Conservation (phyloP, 2,113 vertebrate species). For the Colinus virginianus region DNA sequence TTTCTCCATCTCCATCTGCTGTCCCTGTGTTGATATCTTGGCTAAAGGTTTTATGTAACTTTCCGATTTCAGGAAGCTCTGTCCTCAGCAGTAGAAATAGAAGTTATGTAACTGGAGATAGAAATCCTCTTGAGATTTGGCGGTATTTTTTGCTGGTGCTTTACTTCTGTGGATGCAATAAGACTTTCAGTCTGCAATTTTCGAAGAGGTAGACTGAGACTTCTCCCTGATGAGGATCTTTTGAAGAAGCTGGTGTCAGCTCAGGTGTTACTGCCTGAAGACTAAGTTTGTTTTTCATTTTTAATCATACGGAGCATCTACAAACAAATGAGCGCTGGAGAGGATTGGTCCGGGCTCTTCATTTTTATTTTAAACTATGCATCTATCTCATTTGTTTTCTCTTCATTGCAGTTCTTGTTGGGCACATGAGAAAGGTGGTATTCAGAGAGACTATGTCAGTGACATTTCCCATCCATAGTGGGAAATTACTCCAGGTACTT, state of each 20-base stretch:
- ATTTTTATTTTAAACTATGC: not conserved
- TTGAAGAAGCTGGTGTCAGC: not conserved
- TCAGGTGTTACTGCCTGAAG: not conserved
- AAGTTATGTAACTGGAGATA: not conserved
- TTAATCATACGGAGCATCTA: not conserved
- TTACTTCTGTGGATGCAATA: not conserved
- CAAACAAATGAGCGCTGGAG: not conserved
- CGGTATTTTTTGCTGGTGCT: not conserved
- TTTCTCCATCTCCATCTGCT: conserved; percentile 18
- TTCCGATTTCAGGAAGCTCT: not conserved
- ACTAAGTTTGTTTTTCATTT: not conserved
- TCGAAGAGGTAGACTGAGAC: not conserved
- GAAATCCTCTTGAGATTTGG: not conserved
- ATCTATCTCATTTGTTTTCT: not conserved
- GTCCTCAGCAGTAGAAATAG: not conserved
- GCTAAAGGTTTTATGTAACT: not conserved
- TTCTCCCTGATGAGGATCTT: not conserved
- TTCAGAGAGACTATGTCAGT: not conserved
- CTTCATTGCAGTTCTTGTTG: not conserved
- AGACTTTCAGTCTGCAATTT: not conserved
- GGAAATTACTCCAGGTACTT: conserved; percentile 30
- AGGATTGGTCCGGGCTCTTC: not conserved
- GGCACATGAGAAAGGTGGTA: not conserved
- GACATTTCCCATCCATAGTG: not conserved
- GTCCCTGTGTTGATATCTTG: not conserved